Conservation (phyloP, 2,113 vertebrate species). For the Poeciliopsis prolifica region DNA sequence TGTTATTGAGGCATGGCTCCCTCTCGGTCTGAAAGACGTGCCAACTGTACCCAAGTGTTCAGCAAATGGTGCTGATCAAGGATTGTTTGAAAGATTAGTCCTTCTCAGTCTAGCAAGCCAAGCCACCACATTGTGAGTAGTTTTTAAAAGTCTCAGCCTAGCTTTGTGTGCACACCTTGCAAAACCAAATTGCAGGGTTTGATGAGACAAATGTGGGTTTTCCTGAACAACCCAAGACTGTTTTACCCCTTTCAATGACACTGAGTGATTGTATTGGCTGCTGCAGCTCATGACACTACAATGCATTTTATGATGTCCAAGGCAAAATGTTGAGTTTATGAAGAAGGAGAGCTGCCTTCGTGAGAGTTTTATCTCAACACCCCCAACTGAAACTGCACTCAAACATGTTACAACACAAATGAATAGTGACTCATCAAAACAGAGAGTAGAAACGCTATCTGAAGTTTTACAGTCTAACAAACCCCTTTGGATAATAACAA, state of each 20-base stretch:
- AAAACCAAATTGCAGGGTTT: not conserved
- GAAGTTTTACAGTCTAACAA: not conserved
- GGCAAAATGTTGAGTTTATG: not conserved
- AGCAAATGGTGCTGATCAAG: not conserved
- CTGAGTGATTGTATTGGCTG: not conserved
- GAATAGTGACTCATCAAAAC: too few relatives aligned
- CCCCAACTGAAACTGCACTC: too few relatives aligned
- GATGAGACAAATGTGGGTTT: not conserved
- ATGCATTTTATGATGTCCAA: not conserved
- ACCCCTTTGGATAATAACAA: not conserved
- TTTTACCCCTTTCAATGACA: not conserved
- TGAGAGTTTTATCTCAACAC: too few relatives aligned
- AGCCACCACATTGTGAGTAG: not conserved
- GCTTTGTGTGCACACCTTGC: not conserved
- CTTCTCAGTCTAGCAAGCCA: not conserved
- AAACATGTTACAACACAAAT: too few relatives aligned
- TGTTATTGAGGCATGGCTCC: conserved; percentile 34
- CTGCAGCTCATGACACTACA: not conserved
- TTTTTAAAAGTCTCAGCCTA: not conserved
- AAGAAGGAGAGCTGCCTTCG: too few relatives aligned
- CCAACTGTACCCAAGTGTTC: not conserved
- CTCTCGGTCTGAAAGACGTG: conserved; percentile 21
- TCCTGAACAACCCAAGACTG: not conserved
- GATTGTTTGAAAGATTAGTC: too few relatives aligned
- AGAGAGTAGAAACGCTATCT: too few relatives aligned